Evolutionary conservation across 2,113 vertebrate species (phyloP).

Genomic region (Chionis minor): DNA sequence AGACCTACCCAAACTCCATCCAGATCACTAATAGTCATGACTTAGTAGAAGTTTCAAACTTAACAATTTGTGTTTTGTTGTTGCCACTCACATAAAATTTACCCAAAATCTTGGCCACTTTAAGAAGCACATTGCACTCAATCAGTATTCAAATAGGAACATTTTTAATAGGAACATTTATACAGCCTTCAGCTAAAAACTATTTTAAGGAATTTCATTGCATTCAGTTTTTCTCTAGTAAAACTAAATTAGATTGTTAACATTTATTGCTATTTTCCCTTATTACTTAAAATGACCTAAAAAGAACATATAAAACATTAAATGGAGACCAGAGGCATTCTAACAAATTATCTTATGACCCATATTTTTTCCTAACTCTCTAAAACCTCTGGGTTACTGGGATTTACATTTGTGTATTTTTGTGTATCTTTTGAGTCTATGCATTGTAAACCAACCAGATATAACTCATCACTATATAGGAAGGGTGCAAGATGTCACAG

Average conservation of each 20-base stretch:
- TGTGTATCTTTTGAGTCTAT: not conserved
- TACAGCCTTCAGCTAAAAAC: not conserved
- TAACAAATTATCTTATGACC: slow-evolving; percentile 29
- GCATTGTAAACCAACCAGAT: fast-evolving
- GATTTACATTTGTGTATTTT: not conserved
- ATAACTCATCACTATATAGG: not conserved
- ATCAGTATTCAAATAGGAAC: not conserved
- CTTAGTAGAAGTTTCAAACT: not conserved
- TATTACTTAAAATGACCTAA: slow-evolving; percentile 16
- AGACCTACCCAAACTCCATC: not conserved
- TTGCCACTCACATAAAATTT: not conserved
- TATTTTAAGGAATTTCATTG: slow-evolving; percentile 41
- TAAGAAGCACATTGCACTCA: not conserved
- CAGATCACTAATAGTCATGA: not conserved
- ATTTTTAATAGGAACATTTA: not conserved
- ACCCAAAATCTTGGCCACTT: not conserved
- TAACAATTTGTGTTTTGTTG: not conserved
- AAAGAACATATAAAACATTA: slow-evolving; percentile 7
- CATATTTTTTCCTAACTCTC: not conserved
- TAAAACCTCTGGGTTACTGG: not conserved
- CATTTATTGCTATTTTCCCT: slow-evolving; percentile 35
- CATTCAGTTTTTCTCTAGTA: slow-evolving; percentile 10
- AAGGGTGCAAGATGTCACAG: not conserved
- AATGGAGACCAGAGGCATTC: not conserved
- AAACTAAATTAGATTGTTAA: slow-evolving; percentile 49